Conservation (phyloP, 2,888 invertebrate genomes). For the Dascillus cervinus region DNA sequence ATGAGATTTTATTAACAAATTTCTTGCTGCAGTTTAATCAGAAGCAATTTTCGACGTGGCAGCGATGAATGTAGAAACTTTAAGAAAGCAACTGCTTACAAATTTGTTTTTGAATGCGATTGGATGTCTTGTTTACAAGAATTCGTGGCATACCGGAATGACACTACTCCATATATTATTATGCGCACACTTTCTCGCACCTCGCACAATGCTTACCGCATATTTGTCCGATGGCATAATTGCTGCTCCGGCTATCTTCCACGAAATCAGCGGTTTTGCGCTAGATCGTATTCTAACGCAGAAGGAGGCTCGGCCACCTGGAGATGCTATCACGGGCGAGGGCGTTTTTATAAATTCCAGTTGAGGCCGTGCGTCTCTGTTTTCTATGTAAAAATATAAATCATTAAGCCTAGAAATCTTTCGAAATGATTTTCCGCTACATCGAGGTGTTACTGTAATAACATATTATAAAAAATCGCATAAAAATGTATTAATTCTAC, state of each 20-base stretch:
- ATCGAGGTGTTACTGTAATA: too few relatives aligned
- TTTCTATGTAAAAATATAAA: conserved; percentile 7
- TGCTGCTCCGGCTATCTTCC: conserved; percentile 48
- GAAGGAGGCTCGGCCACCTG: conserved; percentile 48
- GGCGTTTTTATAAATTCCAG: conserved; percentile 49
- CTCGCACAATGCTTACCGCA: conserved; percentile 27
- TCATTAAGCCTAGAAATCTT: too few relatives aligned
- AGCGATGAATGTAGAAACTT: too few relatives aligned
- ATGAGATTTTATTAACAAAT: too few relatives aligned
- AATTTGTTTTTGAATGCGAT: too few relatives aligned
- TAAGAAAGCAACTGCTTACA: too few relatives aligned
- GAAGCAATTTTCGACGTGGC: too few relatives aligned
- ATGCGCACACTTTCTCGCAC: too few relatives aligned
- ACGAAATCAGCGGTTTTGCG: conserved; percentile 41
- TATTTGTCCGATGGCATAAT: conserved; percentile 25
- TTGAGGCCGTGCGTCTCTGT: conserved; percentile 8
- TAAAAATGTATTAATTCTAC: too few relatives aligned
- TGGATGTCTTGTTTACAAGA: conserved; percentile 1
- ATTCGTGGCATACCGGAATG: background rate
- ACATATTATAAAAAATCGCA: too few relatives aligned
- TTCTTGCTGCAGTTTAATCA: too few relatives aligned
- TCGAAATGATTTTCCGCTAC: too few relatives aligned
- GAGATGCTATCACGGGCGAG: conserved; percentile 43
- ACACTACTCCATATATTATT: background rate
- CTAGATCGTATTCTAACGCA: conserved; percentile 46